phyloP scores from a whole-genome alignment of 1,140 invertebrate species.

The Drosophila parabipectinata region DNA sequence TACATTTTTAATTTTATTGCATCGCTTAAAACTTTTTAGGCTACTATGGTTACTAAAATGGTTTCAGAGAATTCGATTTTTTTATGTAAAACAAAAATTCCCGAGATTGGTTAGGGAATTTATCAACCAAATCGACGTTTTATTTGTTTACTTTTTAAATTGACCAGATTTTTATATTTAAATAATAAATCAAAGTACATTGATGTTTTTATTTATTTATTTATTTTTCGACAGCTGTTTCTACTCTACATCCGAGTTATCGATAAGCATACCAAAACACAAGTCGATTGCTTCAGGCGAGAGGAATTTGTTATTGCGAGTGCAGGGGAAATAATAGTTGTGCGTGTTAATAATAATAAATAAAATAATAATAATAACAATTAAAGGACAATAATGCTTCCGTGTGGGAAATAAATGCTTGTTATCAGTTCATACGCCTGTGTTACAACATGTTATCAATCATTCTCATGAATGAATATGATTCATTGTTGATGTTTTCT shows the following conservation, averaged over 20 bases:
- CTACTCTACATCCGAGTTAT: slow-evolving; percentile 11
- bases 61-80: too few relatives aligned
- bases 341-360: slow-evolving; percentile 7
- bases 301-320: slow-evolving; percentile 28
- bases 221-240: background rate
- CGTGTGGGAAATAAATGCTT: background rate
- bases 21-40: too few relatives aligned
- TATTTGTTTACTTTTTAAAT: too few relatives aligned
- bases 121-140: too few relatives aligned
- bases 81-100: too few relatives aligned
- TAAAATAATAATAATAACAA: background rate
- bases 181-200: background rate
- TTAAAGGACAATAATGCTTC: background rate
- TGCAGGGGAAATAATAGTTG: slow-evolving; percentile 9
- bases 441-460: slow-evolving; percentile 20
- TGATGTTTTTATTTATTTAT: background rate
- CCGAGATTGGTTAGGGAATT: too few relatives aligned
- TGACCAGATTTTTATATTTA: background rate
- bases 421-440: background rate
- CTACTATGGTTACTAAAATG: too few relatives aligned
- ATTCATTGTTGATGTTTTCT: slow-evolving; percentile 46
- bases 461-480: slow-evolving; percentile 18
- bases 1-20: too few relatives aligned
- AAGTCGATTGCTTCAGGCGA: slow-evolving; percentile 7
- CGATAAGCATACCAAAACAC: slow-evolving; percentile 15